A percentile compares a stretch with the other conserved stretches of the same genome.
These are phyloP conservation scores for Ataeniobius toweri DNA, from an alignment of 2,797 vertebrate genomes.

Conservation along the genomic window DNA sequence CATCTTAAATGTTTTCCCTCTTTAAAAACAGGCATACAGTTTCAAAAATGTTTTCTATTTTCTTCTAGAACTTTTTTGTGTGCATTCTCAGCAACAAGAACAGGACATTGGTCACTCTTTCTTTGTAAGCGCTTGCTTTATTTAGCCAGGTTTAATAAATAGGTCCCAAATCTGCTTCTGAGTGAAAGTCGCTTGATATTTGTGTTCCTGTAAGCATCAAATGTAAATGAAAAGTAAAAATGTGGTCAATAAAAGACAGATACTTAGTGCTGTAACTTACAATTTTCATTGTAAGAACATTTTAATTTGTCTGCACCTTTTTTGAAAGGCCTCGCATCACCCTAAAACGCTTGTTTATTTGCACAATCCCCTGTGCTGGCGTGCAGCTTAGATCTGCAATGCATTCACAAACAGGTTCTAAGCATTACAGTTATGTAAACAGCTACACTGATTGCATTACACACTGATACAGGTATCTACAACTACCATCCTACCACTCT, in stretches of 20 bases:
- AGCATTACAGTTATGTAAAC: neutral
- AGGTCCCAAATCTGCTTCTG: neutral
- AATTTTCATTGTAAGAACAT: neutral
- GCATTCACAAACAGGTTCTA: neutral
- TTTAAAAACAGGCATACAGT: no score
- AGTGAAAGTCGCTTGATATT: neutral
- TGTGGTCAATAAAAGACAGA: neutral
- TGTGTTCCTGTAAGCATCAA: neutral
- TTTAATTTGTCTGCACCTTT: neutral
- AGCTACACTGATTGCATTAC: neutral
- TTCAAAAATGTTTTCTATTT: neutral
- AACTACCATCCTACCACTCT: constrained; percentile 66
- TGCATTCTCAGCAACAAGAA: neutral
- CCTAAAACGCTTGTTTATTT: neutral
- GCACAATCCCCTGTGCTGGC: neutral
- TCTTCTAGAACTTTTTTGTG: neutral
- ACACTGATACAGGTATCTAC: neutral
- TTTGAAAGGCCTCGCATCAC: neutral
- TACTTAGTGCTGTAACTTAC: neutral
- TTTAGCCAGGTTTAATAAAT: neutral
- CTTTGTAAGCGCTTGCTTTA: neutral
- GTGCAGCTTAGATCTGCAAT: neutral
- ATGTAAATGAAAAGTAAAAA: neutral
- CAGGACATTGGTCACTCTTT: neutral
- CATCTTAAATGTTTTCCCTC: neutral